Conservation (phyloP, 2,888 invertebrate species). For the Drosophila emarginata region DNA sequence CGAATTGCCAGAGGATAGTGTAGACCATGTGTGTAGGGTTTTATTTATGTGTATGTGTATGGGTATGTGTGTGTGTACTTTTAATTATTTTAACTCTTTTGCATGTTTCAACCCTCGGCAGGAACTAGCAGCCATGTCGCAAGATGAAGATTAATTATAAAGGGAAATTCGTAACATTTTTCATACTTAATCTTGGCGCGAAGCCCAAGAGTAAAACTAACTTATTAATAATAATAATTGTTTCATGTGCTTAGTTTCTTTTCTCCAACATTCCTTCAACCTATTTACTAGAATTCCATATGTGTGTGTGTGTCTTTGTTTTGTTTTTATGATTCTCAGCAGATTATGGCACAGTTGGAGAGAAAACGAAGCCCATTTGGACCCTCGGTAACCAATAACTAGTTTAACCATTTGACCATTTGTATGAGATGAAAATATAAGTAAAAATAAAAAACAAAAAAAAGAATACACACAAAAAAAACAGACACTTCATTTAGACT, state of each 20-base stretch:
- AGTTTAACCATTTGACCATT: constrained; percentile 23
- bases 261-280: too few relatives aligned
- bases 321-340: constrained; percentile 28
- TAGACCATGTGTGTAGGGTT: neutral
- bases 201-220: constrained; percentile 56
- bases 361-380: neutral
- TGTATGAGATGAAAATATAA: neutral
- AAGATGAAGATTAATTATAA: constrained; percentile 72
- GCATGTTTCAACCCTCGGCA: constrained; percentile 45
- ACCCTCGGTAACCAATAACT: constrained; percentile 36
- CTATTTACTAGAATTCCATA: too few relatives aligned
- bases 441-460: neutral
- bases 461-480: too few relatives aligned
- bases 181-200: constrained; percentile 73
- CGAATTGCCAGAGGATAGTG: constrained; percentile 38
- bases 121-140: constrained; percentile 11
- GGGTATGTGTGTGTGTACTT: constrained; percentile 52
- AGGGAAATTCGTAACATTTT: constrained; percentile 75
- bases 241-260: constrained; percentile 53
- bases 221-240: constrained; percentile 76
- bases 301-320: constrained; percentile 61
- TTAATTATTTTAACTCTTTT: constrained; percentile 73
- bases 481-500: constrained; percentile 39
- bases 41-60: constrained; percentile 10
- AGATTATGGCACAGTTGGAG: constrained; percentile 48